Percentiles rank a stretch among this genome's conserved stretches.
Conservation (phyloP, 2,113 vertebrate genomes). For the Sprattus sprattus region DNA sequence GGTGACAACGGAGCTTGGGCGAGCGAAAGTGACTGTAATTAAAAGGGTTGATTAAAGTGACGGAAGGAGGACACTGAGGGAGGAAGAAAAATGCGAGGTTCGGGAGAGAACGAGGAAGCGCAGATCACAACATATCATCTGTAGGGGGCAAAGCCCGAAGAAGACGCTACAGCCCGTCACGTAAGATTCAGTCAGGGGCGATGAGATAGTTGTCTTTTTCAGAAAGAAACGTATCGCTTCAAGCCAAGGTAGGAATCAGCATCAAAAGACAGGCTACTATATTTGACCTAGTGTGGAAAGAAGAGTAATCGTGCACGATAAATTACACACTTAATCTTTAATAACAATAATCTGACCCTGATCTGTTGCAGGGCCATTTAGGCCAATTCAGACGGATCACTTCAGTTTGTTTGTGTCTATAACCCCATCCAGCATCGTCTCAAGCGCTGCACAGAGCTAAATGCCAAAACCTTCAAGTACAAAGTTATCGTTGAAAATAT, state of each 20-base stretch:
- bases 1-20: slow-evolving; percentile 49
- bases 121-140: slow-evolving; percentile 31
- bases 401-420: not conserved
- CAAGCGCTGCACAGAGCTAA: not conserved
- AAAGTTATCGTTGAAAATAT: not conserved
- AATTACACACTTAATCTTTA: not conserved
- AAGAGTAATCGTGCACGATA: not conserved
- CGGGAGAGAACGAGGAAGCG: slow-evolving; percentile 19
- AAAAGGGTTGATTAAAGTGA: slow-evolving; percentile 67
- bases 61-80: slow-evolving; percentile 56
- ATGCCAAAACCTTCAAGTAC: not conserved
- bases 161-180: not conserved
- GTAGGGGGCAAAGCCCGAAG: not conserved
- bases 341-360: not conserved
- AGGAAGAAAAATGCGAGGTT: slow-evolving; percentile 39
- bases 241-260: not conserved
- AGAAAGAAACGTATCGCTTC: not conserved
- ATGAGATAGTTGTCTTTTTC: no score
- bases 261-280: not conserved
- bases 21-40: slow-evolving; percentile 62
- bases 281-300: not conserved
- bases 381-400: no score
- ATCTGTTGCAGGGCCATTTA: not conserved
- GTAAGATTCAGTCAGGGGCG: not conserved
- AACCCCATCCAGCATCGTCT: not conserved